Evolutionary conservation across 2,888 invertebrate genomes (phyloP).

Genomic region (Heliconius ismenius): DNA sequence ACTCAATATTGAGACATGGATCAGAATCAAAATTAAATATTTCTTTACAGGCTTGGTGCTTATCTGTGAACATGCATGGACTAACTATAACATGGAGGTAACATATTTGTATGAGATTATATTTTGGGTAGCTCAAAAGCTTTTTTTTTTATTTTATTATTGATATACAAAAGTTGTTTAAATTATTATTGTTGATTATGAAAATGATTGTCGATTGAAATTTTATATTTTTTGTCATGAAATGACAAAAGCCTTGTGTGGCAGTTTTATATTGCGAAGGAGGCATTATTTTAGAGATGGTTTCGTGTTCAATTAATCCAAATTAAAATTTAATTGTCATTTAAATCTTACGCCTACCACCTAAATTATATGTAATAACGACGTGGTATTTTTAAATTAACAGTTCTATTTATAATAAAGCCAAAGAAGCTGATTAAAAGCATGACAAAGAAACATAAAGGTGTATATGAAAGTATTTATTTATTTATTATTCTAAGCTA

Average conservation of each 20-base stretch:
- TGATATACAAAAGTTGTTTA: neutral
- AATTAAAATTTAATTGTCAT: too few relatives aligned
- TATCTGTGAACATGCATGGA: slow-evolving; percentile 78
- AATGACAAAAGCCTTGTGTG: neutral
- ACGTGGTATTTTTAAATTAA: neutral
- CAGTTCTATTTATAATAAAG: neutral
- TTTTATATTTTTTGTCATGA: neutral
- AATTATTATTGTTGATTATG: neutral
- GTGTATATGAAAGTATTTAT: neutral
- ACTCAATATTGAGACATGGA: neutral
- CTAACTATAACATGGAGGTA: slow-evolving; percentile 53
- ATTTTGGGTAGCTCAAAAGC: neutral
- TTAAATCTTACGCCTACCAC: neutral
- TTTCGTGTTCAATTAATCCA: neutral
- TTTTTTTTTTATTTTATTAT: neutral
- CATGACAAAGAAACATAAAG: slow-evolving; percentile 1
- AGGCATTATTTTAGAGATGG: neutral
- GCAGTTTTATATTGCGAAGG: neutral
- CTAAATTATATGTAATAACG: neutral
- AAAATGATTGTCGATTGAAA: neutral
- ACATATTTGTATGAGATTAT: slow-evolving; percentile 7
- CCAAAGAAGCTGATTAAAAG: slow-evolving; percentile 12
- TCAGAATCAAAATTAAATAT: slow-evolving; percentile 46
- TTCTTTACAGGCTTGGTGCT: slow-evolving; percentile 79
- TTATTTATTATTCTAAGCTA: neutral